These are phyloP conservation scores for Morpho achilles DNA, from an alignment of 2,888 invertebrate genomes.

Conservation along the genomic window DNA sequence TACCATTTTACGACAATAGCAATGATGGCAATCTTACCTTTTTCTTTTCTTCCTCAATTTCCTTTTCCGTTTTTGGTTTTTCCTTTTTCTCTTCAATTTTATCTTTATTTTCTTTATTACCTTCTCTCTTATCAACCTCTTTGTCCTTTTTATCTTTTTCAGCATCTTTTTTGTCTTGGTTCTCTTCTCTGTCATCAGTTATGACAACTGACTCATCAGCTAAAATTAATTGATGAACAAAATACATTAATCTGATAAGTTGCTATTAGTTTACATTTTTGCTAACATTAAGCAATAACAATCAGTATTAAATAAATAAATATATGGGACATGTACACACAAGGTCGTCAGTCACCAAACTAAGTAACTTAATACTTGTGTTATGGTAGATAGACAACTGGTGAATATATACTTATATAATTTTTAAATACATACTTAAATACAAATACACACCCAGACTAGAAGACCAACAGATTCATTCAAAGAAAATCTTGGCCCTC, in stretches of 20 bases:
- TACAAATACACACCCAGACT: too few species aligned
- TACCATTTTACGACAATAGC: too few species aligned
- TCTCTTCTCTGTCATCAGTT: slow-evolving; percentile 23
- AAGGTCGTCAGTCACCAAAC: too few species aligned
- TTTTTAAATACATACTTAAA: too few species aligned
- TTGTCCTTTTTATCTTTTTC: slow-evolving; percentile 23
- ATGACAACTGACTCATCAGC: slow-evolving; percentile 19
- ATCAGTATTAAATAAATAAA: neutral
- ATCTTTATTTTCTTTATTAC: slow-evolving; percentile 30
- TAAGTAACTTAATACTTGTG: too few species aligned
- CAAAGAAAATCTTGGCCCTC: too few species aligned
- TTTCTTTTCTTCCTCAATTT: slow-evolving; percentile 70
- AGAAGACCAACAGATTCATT: too few species aligned
- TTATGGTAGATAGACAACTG: too few species aligned
- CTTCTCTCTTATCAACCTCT: slow-evolving; percentile 29
- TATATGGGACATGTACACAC: neutral
- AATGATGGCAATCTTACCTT: slow-evolving; percentile 40
- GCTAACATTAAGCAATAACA: neutral
- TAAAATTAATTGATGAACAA: neutral
- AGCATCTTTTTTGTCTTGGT: slow-evolving; percentile 37
- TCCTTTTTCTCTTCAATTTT: slow-evolving; percentile 35
- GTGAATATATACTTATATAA: too few species aligned
- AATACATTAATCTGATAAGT: neutral
- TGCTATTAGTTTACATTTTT: too few species aligned
- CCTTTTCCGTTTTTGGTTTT: slow-evolving; percentile 60